phyloP scores from a whole-genome alignment of 2,888 invertebrate genomes.

The Zhengitettix transpicula region DNA sequence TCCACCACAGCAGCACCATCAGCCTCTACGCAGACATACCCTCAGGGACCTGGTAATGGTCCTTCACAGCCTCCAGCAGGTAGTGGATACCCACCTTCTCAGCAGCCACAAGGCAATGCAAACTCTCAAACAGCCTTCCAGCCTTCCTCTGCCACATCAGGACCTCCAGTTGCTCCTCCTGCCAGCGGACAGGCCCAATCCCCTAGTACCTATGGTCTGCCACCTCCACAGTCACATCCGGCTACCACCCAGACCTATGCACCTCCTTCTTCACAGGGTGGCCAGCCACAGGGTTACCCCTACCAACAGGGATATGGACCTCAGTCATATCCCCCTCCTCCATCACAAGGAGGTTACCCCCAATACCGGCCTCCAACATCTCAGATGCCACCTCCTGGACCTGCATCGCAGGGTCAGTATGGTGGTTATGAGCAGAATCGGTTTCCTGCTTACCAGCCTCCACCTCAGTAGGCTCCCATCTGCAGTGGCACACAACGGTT shows the following conservation, averaged over 20 bases:
- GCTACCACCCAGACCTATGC: constrained; percentile 12
- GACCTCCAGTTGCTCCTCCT: constrained; percentile 10
- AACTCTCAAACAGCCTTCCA: constrained; percentile 25
- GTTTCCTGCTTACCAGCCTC: constrained; percentile 45
- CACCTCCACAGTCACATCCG: constrained; percentile 12
- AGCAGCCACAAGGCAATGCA: not conserved
- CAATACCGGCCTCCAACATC: constrained; percentile 42
- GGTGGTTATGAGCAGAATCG: constrained; percentile 42
- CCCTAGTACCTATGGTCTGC: constrained; percentile 10
- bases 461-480: constrained; percentile 36
- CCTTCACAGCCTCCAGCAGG: constrained; percentile 30
- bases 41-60: constrained; percentile 28
- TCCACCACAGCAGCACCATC: constrained; percentile 26
- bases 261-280: constrained; percentile 9
- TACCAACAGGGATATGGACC: constrained; percentile 10
- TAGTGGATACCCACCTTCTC: constrained; percentile 15
- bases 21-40: constrained; percentile 37
- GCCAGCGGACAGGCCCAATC: constrained; percentile 6
- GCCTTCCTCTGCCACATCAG: constrained; percentile 19
- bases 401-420: constrained; percentile 55
- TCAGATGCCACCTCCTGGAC: constrained; percentile 42
- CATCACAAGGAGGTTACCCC: constrained; percentile 39
- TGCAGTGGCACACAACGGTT: too few species aligned
- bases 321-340: constrained; percentile 21
- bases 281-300: constrained; percentile 11